Percentiles rank a stretch among this genome's conserved stretches.
Evolutionary conservation across 1,140 invertebrate species (phyloP).

Genomic region (Plodia interpunctella): DNA sequence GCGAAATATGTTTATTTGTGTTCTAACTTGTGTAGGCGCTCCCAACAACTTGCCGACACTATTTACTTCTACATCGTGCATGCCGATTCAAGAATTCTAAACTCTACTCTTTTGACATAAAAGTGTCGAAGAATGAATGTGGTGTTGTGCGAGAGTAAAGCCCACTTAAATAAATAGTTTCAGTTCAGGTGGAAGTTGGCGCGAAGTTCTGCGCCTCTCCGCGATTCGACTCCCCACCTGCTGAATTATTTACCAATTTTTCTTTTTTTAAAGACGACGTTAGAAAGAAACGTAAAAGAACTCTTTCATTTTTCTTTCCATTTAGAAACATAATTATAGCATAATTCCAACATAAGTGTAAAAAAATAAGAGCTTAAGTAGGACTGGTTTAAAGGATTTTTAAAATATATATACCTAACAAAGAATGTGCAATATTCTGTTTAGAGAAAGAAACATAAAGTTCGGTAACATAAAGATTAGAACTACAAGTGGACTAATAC

Average conservation of each 20-base stretch:
- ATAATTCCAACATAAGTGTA: no score
- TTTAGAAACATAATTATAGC: no score
- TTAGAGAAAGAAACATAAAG: no score
- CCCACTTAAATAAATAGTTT: constrained; percentile 56
- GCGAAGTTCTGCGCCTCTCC: constrained; percentile 31
- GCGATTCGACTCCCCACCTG: constrained; percentile 35
- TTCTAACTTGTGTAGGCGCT: constrained; percentile 23
- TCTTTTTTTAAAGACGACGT: constrained; percentile 14
- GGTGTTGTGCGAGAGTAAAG: constrained; percentile 23
- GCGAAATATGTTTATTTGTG: constrained; percentile 58
- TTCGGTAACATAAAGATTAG: no score
- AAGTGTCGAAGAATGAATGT: not conserved
- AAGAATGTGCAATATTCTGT: no score
- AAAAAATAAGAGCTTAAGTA: no score
- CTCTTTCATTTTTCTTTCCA: not conserved
- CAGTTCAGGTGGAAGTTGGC: constrained; percentile 45
- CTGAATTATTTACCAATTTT: constrained; percentile 44
- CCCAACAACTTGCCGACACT: constrained; percentile 21
- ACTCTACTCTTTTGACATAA: not conserved
- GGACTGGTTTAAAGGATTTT: no score
- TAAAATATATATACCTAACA: no score
- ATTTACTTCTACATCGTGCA: constrained; percentile 14
- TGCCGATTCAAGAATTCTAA: not conserved
- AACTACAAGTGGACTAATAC: no score
- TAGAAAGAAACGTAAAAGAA: no score